Evolutionary conservation across 2,113 vertebrate genomes (phyloP).

Genomic region (Oophaga pumilio): DNA sequence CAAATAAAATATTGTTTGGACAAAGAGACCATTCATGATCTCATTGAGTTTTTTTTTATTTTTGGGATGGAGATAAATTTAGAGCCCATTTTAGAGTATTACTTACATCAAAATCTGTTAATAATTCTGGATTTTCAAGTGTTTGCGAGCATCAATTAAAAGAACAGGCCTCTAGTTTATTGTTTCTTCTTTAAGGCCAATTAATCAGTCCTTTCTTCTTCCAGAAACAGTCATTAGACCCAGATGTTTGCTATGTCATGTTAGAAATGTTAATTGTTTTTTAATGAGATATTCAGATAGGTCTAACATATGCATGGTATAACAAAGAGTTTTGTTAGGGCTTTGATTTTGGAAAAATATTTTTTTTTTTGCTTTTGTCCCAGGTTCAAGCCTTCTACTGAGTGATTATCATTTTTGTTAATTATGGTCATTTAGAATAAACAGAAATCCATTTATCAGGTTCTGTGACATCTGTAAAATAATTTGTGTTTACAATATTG

Average conservation of each 20-base stretch:
- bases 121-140: not conserved
- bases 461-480: not conserved
- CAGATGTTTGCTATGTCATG: slow-evolving; percentile 47
- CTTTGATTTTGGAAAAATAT: not conserved
- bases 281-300: slow-evolving; percentile 40
- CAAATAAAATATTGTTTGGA: not conserved
- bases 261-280: slow-evolving; percentile 46
- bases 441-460: not conserved
- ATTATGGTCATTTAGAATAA: slow-evolving; percentile 4
- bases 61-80: not conserved
- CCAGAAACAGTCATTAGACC: slow-evolving; percentile 45
- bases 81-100: not conserved
- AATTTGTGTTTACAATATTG: slow-evolving; percentile 9
- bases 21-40: not conserved
- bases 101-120: not conserved
- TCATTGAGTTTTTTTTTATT: not conserved
- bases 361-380: not conserved
- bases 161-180: not conserved
- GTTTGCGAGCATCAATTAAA: not conserved
- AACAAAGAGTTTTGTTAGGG: not conserved
- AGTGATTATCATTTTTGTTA: slow-evolving; percentile 28
- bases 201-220: slow-evolving; percentile 42
- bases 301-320: slow-evolving; percentile 19
- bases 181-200: slow-evolving; percentile 8
- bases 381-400: not conserved